Evolutionary conservation across 2,113 vertebrate species (phyloP), one percentile per base, ranked within the genome.

Genomic region (Chamaea fasciata): DNA sequence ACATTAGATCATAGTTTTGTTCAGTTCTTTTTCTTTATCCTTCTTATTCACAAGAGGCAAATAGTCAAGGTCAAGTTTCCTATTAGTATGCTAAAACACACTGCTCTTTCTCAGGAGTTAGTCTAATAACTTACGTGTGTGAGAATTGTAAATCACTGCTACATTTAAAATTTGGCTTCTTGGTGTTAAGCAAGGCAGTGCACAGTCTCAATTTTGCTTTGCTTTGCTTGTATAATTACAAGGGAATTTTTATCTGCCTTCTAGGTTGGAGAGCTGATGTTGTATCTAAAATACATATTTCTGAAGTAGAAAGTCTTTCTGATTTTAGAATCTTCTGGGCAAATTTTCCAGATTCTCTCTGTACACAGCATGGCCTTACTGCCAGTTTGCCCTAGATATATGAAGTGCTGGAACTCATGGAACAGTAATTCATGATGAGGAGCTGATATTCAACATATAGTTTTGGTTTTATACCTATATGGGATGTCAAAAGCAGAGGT

Each of bases 61-160:
- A 39, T 20, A 81, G n/a, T 75, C 80, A 94, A 95, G 56, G 76
- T 91, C 77, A 94, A 52, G 37, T 84, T 94, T 89, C 83, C 30
- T 82, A 79, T 94, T 71, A 84, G 26, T 92, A 82, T 94, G 53
- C 87, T 84, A 69, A 82, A 94, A 23, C 27, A 37, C 56, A 63
- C 49, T 71, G 49, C 53, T 87, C 64, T 91, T 84, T 9, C 47
- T 78, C 42, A 30, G 49, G 76, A 91, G 19, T 84, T 91, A 71
- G 56, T 52, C 69, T 68, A 64, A 77, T 67, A 95, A 86, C 59
- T 86, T 92, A 57, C 3, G 24, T 53, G 37, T 77, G 26, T 44
- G 30, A 78, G 69, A 75, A 42, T 15, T 88, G 49, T 83, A 90
- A 93, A 93, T 90, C 71, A 95, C 57, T 28, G 20, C n/a, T 71